These are phyloP conservation scores for Popillia japonica DNA, from an alignment of 1,140 invertebrate genomes.

Conservation along the genomic window DNA sequence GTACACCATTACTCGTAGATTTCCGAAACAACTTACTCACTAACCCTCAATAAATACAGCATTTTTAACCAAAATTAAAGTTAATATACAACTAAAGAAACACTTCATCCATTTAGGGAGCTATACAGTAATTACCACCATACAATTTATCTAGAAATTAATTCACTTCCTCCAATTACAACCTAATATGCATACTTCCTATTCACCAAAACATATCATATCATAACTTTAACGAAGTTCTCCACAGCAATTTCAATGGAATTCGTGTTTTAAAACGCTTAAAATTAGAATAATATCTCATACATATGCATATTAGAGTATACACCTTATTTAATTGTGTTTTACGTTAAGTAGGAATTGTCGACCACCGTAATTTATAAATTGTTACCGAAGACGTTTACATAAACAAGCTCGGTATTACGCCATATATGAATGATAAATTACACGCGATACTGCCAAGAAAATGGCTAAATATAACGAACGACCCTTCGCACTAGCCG, in stretches of 20 bases:
- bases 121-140: neutral
- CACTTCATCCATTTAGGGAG: too few relatives aligned
- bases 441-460: constrained; percentile 19
- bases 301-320: neutral
- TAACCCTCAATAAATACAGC: too few relatives aligned
- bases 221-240: constrained; percentile 2
- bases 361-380: neutral
- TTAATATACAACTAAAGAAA: too few relatives aligned
- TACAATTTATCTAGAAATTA: neutral
- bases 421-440: constrained; percentile 12
- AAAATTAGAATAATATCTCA: neutral
- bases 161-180: constrained; percentile 4
- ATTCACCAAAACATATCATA: neutral
- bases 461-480: constrained; percentile 8
- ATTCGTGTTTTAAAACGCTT: neutral
- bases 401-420: constrained; percentile 2
- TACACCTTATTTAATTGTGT: neutral
- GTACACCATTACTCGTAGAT: too few relatives aligned
- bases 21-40: too few relatives aligned
- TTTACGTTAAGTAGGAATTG: neutral
- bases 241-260: neutral
- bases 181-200: neutral
- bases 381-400: constrained; percentile 7
- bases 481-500: neutral
- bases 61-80: too few relatives aligned